phyloP scores from a whole-genome alignment of 2,113 vertebrate species.

The Rattus rattus region DNA sequence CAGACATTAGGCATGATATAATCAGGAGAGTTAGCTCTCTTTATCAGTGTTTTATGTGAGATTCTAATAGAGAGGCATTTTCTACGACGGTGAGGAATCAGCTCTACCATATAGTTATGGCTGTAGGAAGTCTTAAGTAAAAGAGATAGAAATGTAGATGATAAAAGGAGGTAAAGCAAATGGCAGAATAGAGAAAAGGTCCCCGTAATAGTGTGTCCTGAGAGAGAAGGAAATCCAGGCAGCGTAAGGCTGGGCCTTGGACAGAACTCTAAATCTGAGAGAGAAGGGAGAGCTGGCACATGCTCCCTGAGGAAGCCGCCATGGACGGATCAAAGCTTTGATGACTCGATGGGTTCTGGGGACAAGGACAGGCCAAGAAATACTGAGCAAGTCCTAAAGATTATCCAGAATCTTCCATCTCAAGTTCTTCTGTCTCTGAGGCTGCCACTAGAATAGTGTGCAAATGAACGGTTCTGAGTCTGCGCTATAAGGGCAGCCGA shows the following conservation, averaged over 20 bases:
- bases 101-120: background rate
- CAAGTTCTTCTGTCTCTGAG: background rate
- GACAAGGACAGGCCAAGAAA: background rate
- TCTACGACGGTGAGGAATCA: background rate
- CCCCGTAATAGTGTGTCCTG: background rate
- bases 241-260: background rate
- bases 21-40: background rate
- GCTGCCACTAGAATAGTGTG: background rate
- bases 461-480: background rate
- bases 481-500: background rate
- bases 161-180: conserved; percentile 14
- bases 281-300: background rate
- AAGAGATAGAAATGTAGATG: conserved; percentile 4
- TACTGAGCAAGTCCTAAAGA: background rate
- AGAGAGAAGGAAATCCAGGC: background rate
- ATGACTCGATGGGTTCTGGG: background rate
- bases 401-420: background rate
- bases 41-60: background rate
- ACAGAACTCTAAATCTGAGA: background rate
- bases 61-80: conserved; percentile 21
- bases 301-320: background rate
- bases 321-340: background rate
- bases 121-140: conserved; percentile 2
- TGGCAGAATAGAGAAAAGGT: background rate
- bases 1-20: background rate